phyloP scores from a whole-genome alignment of 1,140 invertebrate species.

The Spodoptera litura region DNA sequence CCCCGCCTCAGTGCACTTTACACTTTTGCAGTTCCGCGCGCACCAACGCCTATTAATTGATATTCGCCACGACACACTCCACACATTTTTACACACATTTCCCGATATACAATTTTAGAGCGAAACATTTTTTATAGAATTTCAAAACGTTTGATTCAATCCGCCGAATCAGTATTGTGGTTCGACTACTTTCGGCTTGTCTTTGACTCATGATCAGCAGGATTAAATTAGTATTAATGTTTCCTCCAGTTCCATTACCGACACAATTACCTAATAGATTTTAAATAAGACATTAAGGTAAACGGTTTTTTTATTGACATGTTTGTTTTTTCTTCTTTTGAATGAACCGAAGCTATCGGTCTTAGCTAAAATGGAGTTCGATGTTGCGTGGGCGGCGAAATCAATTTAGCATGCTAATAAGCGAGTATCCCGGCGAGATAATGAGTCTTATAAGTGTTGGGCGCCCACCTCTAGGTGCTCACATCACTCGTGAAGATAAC shows the following conservation, averaged over 20 bases:
- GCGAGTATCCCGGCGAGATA: conserved; percentile 58
- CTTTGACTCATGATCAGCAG: conserved; percentile 11
- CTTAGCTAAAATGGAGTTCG: conserved; percentile 31
- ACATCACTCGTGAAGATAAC: conserved; percentile 48
- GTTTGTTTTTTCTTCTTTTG: conserved; percentile 36
- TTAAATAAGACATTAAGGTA: conserved; percentile 36
- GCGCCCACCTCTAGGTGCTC: conserved; percentile 51
- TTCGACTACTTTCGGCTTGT: conserved; percentile 10
- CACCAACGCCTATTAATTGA: conserved; percentile 78
- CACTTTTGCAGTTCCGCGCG: conserved; percentile 81
- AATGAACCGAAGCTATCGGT: conserved; percentile 42
- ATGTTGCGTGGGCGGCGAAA: conserved; percentile 63
- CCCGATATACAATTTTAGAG: conserved; percentile 43
- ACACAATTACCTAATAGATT: conserved; percentile 30
- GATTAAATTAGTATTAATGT: conserved; percentile 6
- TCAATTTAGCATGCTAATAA: conserved; percentile 70
- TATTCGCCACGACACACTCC: conserved; percentile 69
- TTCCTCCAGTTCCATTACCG: not conserved
- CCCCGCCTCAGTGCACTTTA: conserved; percentile 79
- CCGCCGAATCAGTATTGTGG: not conserved
- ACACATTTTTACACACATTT: conserved; percentile 50
- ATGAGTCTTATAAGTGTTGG: conserved; percentile 55
- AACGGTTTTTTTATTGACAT: conserved; percentile 33
- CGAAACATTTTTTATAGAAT: conserved; percentile 4
- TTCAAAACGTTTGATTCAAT: not conserved